Conservation (phyloP, 2,888 invertebrate species). For the Nomada hirtipes region DNA sequence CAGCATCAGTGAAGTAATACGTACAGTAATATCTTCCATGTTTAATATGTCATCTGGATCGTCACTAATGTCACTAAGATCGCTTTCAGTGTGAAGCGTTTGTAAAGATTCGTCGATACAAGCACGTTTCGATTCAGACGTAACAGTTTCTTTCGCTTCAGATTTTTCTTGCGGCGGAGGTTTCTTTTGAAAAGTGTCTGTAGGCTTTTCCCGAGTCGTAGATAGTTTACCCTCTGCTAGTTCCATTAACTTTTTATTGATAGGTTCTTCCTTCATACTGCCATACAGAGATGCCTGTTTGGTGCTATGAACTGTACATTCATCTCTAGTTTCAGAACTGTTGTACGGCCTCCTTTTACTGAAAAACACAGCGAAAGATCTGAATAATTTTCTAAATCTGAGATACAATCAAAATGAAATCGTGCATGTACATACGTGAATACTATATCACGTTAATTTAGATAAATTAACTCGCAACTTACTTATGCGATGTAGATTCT, state of each 20-base stretch:
- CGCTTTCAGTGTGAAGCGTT: conserved; percentile 87
- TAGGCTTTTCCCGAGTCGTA: conserved; percentile 80
- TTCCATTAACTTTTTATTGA: conserved; percentile 83
- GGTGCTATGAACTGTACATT: conserved; percentile 74
- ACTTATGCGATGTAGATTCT: conserved; percentile 66
- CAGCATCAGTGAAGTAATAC: background rate
- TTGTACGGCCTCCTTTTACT: conserved; percentile 79
- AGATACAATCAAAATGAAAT: no score
- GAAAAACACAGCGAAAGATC: conserved; percentile 34
- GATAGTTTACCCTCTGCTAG: conserved; percentile 81
- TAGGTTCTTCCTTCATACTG: conserved; percentile 83
- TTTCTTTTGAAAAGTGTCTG: conserved; percentile 80
- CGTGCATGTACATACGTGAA: background rate
- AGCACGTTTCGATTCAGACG: conserved; percentile 74
- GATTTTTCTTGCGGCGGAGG: conserved; percentile 79
- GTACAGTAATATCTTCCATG: conserved; percentile 86
- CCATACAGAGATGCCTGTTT: conserved; percentile 81
- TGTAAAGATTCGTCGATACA: conserved; percentile 84
- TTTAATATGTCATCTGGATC: conserved; percentile 95
- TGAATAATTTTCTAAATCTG: background rate
- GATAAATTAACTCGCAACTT: conserved; percentile 13
- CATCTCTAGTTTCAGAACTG: conserved; percentile 79
- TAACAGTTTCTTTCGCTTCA: conserved; percentile 75
- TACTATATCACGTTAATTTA: background rate
- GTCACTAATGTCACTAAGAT: conserved; percentile 95